A percentile compares a stretch with the other conserved stretches of the same genome.
phyloP scores from a whole-genome alignment of 2,888 invertebrate genomes.

The Xiphydria camelus region DNA sequence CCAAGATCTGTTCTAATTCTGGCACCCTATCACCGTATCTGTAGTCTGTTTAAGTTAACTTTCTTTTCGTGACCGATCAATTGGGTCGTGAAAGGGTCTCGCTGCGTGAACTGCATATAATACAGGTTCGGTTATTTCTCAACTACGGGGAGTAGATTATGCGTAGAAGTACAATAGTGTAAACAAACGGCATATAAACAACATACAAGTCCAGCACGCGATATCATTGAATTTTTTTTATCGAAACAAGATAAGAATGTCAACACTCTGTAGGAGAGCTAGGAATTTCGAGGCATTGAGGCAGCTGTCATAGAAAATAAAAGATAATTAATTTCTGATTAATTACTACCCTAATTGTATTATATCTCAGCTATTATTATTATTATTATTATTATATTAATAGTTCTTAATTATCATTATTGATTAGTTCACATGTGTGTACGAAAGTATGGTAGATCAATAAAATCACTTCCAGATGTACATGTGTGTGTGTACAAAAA shows the following conservation, averaged over 20 bases:
- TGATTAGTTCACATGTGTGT: slow-evolving; percentile 43
- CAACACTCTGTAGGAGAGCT: slow-evolving; percentile 54
- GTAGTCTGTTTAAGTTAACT: too few relatives aligned
- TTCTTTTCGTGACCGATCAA: too few relatives aligned
- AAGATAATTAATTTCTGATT: slow-evolving; percentile 53
- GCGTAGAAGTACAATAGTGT: background rate
- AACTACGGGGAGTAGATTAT: background rate
- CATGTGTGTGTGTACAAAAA: too few relatives aligned
- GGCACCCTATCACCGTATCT: too few relatives aligned
- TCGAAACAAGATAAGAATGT: slow-evolving; percentile 20
- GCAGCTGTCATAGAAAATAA: slow-evolving; percentile 56
- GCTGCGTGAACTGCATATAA: background rate
- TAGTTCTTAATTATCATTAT: slow-evolving; percentile 45
- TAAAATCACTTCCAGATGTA: slow-evolving; percentile 37
- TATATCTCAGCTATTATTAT: slow-evolving; percentile 49
- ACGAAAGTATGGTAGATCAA: slow-evolving; percentile 47
- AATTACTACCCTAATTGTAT: slow-evolving; percentile 53
- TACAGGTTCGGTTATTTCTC: background rate
- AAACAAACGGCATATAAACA: too few relatives aligned
- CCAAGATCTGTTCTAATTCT: too few relatives aligned
- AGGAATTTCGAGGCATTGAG: slow-evolving; percentile 56
- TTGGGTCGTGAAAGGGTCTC: background rate
- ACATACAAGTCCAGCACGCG: too few relatives aligned
- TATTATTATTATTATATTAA: slow-evolving; percentile 47
- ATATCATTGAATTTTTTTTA: too few relatives aligned